Evolutionary conservation across 2,888 invertebrate species (phyloP).

Genomic region (Saturnia japonica): DNA sequence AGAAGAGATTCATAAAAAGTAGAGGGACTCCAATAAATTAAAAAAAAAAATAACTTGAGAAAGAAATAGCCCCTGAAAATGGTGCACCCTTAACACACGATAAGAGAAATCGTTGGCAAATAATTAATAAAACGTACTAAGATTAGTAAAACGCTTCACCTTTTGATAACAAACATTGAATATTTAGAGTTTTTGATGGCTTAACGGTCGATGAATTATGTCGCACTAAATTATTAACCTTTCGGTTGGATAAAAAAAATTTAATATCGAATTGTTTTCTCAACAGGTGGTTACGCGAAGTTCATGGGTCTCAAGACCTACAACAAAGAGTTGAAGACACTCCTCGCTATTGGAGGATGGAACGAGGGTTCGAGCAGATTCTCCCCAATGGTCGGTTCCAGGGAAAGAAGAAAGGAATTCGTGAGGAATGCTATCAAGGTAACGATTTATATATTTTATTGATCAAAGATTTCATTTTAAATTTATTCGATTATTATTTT

Average conservation of each 20-base stretch:
- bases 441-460: not conserved
- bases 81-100: not conserved
- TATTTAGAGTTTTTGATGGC: not conserved
- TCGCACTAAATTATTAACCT: not conserved
- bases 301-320: constrained; percentile 96
- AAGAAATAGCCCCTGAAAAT: too few species aligned
- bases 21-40: too few species aligned
- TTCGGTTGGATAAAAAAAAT: not conserved
- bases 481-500: not conserved
- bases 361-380: constrained; percentile 94
- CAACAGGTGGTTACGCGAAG: constrained; percentile 94
- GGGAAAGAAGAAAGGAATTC: constrained; percentile 89
- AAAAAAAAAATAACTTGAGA: too few species aligned
- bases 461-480: too few species aligned
- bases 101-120: not conserved
- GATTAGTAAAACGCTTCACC: too few species aligned
- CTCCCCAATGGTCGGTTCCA: constrained; percentile 92
- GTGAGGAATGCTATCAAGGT: constrained; percentile 92
- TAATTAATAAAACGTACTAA: not conserved
- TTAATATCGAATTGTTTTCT: not conserved
- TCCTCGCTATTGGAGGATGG: constrained; percentile 96
- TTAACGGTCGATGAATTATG: not conserved
- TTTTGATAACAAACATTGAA: not conserved
- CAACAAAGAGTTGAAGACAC: constrained; percentile 94
- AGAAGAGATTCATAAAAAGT: too few species aligned